Base-by-base conservation (phyloP, 2,888 invertebrate species). In the Agrotis exclamationis region DNA sequence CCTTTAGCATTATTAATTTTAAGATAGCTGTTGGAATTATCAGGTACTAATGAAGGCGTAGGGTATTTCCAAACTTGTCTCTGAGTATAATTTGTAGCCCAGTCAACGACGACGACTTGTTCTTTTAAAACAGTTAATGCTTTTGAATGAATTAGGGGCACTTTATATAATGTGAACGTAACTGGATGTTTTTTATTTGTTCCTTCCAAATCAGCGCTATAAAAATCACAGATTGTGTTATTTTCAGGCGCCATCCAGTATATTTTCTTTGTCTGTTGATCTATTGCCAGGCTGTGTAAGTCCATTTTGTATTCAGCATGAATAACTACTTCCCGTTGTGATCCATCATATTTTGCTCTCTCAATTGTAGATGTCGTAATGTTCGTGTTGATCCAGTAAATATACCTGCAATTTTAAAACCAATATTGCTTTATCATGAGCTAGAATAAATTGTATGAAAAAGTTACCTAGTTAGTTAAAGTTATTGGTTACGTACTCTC, bases 221-320 rank as follows among this genome's bases (percentile, higher is more conserved):
- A 13, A 1, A 33, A 1, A 18, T 2, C 0, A 20, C 1, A 4
- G 7, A 0, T 0, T 7, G 0, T 0, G 1, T 0, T 7, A 14
- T 0, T 18, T 0, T 3, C 1, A 18, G 20, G 28, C 28, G 14
- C 33, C 0, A 28, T 0, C 60, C 63, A 62, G n/a, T 48, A 65
- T n/a, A 65, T n/a, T 39, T 62, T n/a, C 9, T 48, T 18, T 11
- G 47, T n/a, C 14, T 62, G 22, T n/a, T 48, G 65, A 2, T 1
- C 14, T 6, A n/a, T n/a, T n/a, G n/a, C n/a, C n/a, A n/a, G n/a
- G n/a, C n/a, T n/a, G n/a, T n/a, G n/a, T n/a, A n/a, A n/a, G n/a
- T n/a, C n/a, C n/a, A n/a, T n/a, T n/a, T n/a, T n/a, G n/a, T n/a
- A n/a, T n/a, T n/a, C n/a, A 33, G 47, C 0, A 6, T 22, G 2